These are phyloP conservation scores for Dromococcyx pavoninus DNA, from an alignment of 2,797 vertebrate species.

Conservation along the genomic window DNA sequence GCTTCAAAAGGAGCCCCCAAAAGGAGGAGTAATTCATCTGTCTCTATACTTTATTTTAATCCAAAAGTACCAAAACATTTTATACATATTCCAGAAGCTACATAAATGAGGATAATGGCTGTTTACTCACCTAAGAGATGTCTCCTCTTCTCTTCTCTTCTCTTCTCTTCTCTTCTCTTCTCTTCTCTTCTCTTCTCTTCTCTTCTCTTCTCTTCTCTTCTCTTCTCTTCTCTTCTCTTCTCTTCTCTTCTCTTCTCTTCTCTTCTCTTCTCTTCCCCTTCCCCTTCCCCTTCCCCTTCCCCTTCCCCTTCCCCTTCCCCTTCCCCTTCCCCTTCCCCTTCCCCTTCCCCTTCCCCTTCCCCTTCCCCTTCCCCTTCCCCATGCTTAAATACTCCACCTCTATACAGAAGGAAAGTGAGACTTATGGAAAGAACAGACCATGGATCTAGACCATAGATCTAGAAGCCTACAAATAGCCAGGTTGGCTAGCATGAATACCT, in stretches of 20 bases:
- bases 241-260: too few species aligned
- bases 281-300: too few species aligned
- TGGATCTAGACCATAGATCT: neutral
- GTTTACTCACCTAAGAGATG: neutral
- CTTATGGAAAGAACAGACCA: neutral
- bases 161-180: neutral
- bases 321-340: too few species aligned
- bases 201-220: too few species aligned
- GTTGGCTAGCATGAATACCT: neutral
- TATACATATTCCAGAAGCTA: neutral
- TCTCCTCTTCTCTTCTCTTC: too few species aligned
- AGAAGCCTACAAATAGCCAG: neutral
- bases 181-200: too few species aligned
- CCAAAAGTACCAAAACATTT: neutral
- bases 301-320: neutral
- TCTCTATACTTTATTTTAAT: neutral
- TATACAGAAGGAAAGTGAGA: neutral
- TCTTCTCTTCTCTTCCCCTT: too few species aligned
- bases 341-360: too few species aligned
- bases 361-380: neutral
- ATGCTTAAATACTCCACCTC: neutral
- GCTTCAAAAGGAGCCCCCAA: neutral
- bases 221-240: too few species aligned
- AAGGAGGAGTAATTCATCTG: neutral
- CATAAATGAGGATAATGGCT: neutral